Evolutionary conservation across 2,113 vertebrate genomes (phyloP).

Genomic region (Spheniscus mendiculus): DNA sequence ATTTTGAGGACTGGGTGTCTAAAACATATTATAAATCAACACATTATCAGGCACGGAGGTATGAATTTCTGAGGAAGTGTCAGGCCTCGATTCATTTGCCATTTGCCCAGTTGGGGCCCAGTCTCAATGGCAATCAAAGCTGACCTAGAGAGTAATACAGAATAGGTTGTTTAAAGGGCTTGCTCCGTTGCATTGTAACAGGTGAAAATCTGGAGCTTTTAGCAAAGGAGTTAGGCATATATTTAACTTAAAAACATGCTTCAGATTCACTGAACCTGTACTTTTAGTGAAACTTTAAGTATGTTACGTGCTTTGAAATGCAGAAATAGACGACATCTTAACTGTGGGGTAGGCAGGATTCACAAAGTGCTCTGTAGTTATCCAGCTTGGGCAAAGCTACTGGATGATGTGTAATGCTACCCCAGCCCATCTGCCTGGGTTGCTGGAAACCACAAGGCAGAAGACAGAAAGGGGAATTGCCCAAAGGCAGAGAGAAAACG

Average conservation of each 20-base stretch:
- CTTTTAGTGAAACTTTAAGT: neutral
- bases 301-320: neutral
- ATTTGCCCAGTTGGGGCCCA: neutral
- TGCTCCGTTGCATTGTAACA: neutral
- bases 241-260: neutral
- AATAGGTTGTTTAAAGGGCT: neutral
- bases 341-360: neutral
- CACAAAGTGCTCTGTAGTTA: neutral
- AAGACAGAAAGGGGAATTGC: neutral
- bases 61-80: neutral
- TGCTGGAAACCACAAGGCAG: neutral
- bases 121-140: neutral
- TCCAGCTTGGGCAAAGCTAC: neutral
- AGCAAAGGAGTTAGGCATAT: neutral
- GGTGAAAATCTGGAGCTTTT: neutral
- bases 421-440: neutral
- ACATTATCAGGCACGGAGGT: neutral
- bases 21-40: neutral
- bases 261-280: neutral
- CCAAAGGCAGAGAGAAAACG: neutral
- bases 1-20: neutral
- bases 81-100: neutral
- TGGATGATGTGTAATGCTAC: fast-evolving
- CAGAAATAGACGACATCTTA: neutral
- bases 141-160: neutral